Evolutionary conservation across 2,113 vertebrate genomes (phyloP), one percentile per base, ranked within the genome.

Genomic region (Calidris pygmaea): DNA sequence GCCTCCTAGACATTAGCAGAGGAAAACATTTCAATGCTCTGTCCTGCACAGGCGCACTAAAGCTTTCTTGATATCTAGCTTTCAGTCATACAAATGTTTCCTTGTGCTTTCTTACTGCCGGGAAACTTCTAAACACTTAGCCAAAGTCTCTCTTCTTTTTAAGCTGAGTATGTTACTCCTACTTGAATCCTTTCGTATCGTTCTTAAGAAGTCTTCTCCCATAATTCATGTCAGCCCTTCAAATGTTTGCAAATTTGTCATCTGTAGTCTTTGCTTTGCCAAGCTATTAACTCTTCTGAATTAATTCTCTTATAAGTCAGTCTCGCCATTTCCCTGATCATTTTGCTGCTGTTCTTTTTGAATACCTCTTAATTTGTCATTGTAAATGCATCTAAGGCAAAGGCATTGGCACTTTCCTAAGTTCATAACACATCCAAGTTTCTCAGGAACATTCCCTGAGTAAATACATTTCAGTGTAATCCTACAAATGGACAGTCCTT

Each of bases 211-310:
- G n/a, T 71, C 67, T 86, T 95, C 79, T 95, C 65, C 58, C 48
- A 81, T 92, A 74, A 87, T 89, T 92, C 89, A 83, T 86, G 84
- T 96, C 76, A 95, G n/a, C 53, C 48, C 41, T 94, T 96, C 88
- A 92, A 72, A 95, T 95, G 84, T 95, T 95, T 95, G 94, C 89
- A 96, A 85, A 92, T 92, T 84, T 96, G 73, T 89, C 91, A 82
- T 89, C 65, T 89, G 52, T 47, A 95, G 84, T 81, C 58, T 39
- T 47, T 85, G 70, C 73, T 95, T 95, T 92, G 84, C 93, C 70
- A 95, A 92, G 52, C 73, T 93, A 88, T 95, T 93, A 94, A 48
- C 32, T 71, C 52, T 60, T 67, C 71, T 82, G 68, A 87, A 89
- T 96, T 87, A 93, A 91, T 87, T 92, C 52, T 87, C 68, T 52